Evolutionary conservation across 1,140 invertebrate genomes (phyloP).

Genomic region (Tachypleus tridentatus): DNA sequence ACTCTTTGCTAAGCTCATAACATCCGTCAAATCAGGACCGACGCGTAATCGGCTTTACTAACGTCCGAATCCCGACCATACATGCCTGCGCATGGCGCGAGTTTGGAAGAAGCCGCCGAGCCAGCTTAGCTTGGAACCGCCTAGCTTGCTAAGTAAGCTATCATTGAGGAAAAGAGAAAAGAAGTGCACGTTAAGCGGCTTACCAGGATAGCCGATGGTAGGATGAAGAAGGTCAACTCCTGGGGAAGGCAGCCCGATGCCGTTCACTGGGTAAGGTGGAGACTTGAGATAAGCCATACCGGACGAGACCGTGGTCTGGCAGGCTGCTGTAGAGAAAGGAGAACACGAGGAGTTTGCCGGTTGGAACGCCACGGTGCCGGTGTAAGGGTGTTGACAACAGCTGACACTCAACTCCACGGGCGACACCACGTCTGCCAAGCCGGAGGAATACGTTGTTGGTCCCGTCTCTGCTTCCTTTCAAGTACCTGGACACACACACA

Average conservation of each 20-base stretch:
- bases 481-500: no score
- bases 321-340: conserved; percentile 15
- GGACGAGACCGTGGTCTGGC: conserved; percentile 15
- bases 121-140: background rate
- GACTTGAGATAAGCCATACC: conserved; percentile 34
- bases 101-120: background rate
- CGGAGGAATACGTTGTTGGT: no score
- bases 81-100: background rate
- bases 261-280: conserved; percentile 35
- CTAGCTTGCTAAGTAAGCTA: background rate
- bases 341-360: conserved; percentile 18
- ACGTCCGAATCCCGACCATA: background rate
- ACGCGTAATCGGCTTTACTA: conserved; percentile 19
- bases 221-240: conserved; percentile 35
- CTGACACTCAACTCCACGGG: no score
- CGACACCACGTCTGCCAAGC: no score
- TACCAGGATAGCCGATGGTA: conserved; percentile 36
- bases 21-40: conserved; percentile 2
- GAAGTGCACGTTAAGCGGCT: conserved; percentile 16
- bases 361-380: conserved; percentile 20
- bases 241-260: conserved; percentile 32
- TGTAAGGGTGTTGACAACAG: background rate
- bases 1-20: conserved; percentile 11
- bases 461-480: no score
- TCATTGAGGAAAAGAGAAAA: conserved; percentile 8